A percentile compares a stretch with the other conserved stretches of the same genome.
phyloP scores from a whole-genome alignment of 2,888 invertebrate genomes.

The Lepidochitona cinerea region DNA sequence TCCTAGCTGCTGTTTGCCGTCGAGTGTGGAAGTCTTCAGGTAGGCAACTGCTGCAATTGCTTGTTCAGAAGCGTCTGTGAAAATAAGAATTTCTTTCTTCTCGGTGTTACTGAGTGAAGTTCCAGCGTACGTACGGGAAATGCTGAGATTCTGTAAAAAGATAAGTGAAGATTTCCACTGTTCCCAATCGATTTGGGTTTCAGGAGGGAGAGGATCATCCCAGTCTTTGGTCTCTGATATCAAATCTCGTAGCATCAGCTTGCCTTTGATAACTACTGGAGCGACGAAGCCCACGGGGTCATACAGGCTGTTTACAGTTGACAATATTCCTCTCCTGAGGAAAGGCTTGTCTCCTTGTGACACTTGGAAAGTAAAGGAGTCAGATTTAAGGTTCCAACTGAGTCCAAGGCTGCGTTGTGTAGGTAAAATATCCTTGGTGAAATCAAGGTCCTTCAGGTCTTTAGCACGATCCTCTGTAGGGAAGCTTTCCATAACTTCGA shows the following conservation, averaged over 20 bases:
- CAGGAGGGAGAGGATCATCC: slow-evolving; percentile 20
- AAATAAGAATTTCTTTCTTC: too few species aligned
- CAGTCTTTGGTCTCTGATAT: slow-evolving; percentile 5
- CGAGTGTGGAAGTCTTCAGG: too few species aligned
- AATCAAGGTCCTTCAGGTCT: background rate
- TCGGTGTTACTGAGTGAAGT: too few species aligned
- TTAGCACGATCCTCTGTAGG: background rate
- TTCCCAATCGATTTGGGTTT: too few species aligned
- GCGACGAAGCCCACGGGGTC: slow-evolving; percentile 24
- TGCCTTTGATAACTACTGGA: slow-evolving; percentile 17
- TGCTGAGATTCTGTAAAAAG: too few species aligned
- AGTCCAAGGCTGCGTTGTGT: slow-evolving; percentile 5
- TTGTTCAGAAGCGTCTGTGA: too few species aligned
- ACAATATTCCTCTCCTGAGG: slow-evolving; percentile 19
- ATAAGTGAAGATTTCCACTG: too few species aligned
- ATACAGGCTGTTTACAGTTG: slow-evolving; percentile 19
- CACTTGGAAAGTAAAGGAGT: background rate
- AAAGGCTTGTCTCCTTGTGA: slow-evolving; percentile 6
- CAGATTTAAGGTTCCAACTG: slow-evolving; percentile 1
- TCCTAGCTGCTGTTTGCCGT: too few species aligned
- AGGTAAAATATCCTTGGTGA: background rate
- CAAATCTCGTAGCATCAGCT: slow-evolving; percentile 13
- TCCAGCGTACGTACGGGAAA: too few species aligned
- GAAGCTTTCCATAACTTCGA: background rate
- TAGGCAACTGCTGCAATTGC: too few species aligned